Percentiles rank a stretch among this genome's conserved stretches.
Conservation (phyloP, 2,888 invertebrate species). For the Eubasilissa splendida region DNA sequence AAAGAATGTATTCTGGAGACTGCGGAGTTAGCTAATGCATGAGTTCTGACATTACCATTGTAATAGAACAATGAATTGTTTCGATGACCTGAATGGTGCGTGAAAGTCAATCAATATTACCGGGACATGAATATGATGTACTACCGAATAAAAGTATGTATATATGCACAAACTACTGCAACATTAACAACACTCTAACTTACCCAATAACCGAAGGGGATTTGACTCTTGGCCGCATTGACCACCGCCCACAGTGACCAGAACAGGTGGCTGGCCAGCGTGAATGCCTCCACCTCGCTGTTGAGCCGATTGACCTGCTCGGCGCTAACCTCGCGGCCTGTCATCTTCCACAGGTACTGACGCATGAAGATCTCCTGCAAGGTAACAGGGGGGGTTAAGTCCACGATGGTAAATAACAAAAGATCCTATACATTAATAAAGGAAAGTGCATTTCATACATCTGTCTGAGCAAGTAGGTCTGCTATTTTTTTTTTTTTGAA, state of each 20-base stretch:
- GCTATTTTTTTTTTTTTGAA: no score
- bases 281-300: conserved; percentile 86
- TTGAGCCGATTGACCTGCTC: conserved; percentile 78
- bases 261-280: conserved; percentile 91
- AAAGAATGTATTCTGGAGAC: no score
- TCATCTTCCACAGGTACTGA: conserved; percentile 65
- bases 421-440: no score
- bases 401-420: not conserved
- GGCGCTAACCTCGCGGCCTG: conserved; percentile 65
- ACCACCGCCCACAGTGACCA: conserved; percentile 96
- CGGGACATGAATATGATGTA: no score
- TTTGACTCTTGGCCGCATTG: conserved; percentile 89
- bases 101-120: no score
- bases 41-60: no score
- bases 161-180: not conserved
- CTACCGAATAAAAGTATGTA: no score
- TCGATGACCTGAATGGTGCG: no score
- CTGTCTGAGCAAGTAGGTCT: no score
- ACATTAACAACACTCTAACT: conserved; percentile 58
- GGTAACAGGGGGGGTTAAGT: not conserved
- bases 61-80: no score
- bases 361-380: conserved; percentile 74
- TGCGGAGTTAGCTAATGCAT: no score
- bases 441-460: no score
- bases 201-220: conserved; percentile 96